Evolutionary conservation across 2,113 vertebrate species (phyloP), one percentile per base, ranked within the genome.

Genomic region (Salvator merianae): DNA sequence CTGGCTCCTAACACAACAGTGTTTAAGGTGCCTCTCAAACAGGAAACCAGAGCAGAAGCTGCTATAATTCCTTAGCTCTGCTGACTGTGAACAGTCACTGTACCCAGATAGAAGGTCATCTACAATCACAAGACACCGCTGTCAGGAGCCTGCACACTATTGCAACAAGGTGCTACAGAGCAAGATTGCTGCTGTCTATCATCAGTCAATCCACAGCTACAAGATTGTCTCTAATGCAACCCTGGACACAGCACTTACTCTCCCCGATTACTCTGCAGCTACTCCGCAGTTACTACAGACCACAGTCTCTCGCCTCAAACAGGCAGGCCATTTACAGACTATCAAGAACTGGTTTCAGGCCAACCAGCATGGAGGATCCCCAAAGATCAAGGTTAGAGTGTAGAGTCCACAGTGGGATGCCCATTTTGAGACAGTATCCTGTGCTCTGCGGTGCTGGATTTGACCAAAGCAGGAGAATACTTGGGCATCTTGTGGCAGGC

Each of bases 341-440:
- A 34, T 12, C 14, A 32, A 38, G 20, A n/a, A 38, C 2, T 69
- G 22, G 36, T 71, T 75, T 81, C 28, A 5, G 62, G 75, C 20
- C 26, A 26, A 79, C 70, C 55, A 53, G 55, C 28, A 63, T 34
- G 43, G n/a, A 66, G 26, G 28, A 62, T 26, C 32, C 22, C 50
- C 0, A n/a, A 38, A 2, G 4, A 0, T 30, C 1, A 74, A 28
- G 9, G 84, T 89, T 94, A 97, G 53, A 97, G 92, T 0, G 93
- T 94, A 30, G 96, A 96, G 74, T 95, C 95, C 84, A 91, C 87
- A 0, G 93, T 84, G 0, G 91, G 83, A 28, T 94, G 90, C 65
- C 94, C 94, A 0, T 95, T 96, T 47, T 95, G 95, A 0, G 94
- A 90, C 9, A 95, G 90, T 43, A 96, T 94, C 90, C 94, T 90